phyloP scores from a whole-genome alignment of 2,888 invertebrate species.

The Lochmaea crataegi region DNA sequence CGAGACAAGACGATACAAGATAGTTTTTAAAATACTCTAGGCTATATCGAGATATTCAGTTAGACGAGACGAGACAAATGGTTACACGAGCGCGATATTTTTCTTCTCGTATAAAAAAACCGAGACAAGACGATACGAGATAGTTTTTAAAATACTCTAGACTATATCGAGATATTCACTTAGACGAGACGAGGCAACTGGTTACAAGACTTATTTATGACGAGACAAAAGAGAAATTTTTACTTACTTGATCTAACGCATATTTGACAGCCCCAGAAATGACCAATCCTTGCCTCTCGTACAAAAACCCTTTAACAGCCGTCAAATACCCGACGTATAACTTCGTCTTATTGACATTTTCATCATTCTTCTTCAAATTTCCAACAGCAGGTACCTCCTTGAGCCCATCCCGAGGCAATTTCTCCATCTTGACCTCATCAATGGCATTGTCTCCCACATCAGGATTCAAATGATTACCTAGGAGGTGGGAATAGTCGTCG shows the following conservation, averaged over 20 bases:
- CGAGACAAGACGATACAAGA: too few relatives aligned
- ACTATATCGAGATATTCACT: too few relatives aligned
- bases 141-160: too few relatives aligned
- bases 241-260: conserved; percentile 83
- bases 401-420: conserved; percentile 3
- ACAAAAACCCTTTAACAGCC: conserved; percentile 77
- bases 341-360: conserved; percentile 67
- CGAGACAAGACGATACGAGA: too few relatives aligned
- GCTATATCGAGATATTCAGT: too few relatives aligned
- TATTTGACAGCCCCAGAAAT: conserved; percentile 92
- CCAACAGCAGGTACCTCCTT: conserved; percentile 51
- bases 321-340: conserved; percentile 89
- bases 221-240: neutral
- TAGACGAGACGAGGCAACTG: too few relatives aligned
- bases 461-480: neutral
- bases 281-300: conserved; percentile 85
- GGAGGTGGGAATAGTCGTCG: neutral
- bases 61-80: too few relatives aligned
- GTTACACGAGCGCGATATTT: too few relatives aligned
- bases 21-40: too few relatives aligned
- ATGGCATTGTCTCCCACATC: conserved; percentile 20
- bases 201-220: too few relatives aligned
- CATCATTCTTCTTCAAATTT: conserved; percentile 64
- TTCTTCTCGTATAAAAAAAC: too few relatives aligned
- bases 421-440: conserved; percentile 10